Evolutionary conservation across 2,113 vertebrate genomes (phyloP), one percentile per base, ranked within the genome.

Genomic region (Anolis carolinensis): DNA sequence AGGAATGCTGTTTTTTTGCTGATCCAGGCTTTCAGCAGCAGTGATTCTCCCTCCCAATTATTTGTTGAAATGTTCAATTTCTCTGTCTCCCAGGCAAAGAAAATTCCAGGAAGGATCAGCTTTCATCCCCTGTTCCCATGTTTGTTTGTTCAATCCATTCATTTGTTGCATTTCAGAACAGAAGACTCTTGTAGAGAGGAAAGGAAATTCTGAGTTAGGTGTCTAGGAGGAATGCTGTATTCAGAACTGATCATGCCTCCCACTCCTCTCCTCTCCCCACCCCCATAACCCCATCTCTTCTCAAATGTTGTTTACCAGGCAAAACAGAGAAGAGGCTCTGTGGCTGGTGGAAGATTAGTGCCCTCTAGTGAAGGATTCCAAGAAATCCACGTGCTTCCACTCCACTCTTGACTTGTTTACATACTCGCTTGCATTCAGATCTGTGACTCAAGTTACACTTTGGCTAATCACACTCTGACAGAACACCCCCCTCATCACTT

Each of bases 281-380:
- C 34, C n/a, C n/a, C 10, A 48, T 30, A 13, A 6, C 34, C 36
- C n/a, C 10, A 48, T 27, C 78, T 14, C 34, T 87, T 70, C 30
- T 48, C 23, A 44, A 87, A 82, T 55, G 65, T 91, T 93, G 93
- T 95, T 94, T 93, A 94, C 78, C 55, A 74, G 90, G 30, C 6
- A 5, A 77, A 84, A 7, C 1, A 81, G 72, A 55, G 34, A 39
- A 20, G 21, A 44, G 4, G 48, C 27, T 10, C 79, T 48, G 18
- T 4, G 8, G 86, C 81, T 21, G 59, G 83, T 68, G 90, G 87
- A 86, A 77, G 32, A 23, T 7, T 92, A 86, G 93, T 90, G 92
- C 95, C 94, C 93, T 90, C 96, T 96, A 92, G 92, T 85, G 95
- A 92, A 92, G 86, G 8, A 11, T 11, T 0, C 59, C 0, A 27